Evolutionary conservation across 2,888 invertebrate species (phyloP).

Genomic region (Eledone cirrhosa): DNA sequence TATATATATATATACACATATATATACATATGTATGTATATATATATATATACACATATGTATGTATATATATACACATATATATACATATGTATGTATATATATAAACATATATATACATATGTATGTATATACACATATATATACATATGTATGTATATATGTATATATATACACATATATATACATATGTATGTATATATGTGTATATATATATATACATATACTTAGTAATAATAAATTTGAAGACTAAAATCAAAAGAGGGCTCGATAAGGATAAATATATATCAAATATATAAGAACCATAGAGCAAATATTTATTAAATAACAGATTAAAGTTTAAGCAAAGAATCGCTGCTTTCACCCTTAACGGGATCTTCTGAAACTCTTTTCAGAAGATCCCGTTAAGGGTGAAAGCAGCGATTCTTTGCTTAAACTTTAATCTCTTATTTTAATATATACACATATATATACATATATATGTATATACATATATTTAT

Average conservation of each 20-base stretch:
- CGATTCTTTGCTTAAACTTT: too few species aligned
- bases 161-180: background rate
- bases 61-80: background rate
- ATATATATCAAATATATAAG: too few species aligned
- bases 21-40: constrained; percentile 1
- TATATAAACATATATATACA: constrained; percentile 17
- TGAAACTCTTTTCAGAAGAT: too few species aligned
- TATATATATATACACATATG: background rate
- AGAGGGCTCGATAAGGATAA: too few species aligned
- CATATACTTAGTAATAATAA: too few species aligned
- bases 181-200: background rate
- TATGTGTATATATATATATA: constrained; percentile 15
- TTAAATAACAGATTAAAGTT: too few species aligned
- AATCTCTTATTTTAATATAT: too few species aligned
- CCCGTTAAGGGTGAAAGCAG: too few species aligned
- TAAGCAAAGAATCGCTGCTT: too few species aligned
- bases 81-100: background rate
- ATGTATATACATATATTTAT: background rate
- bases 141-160: constrained; percentile 7
- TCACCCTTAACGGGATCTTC: too few species aligned
- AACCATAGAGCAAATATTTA: too few species aligned
- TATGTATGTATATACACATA: constrained; percentile 13
- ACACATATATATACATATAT: background rate
- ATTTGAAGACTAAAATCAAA: too few species aligned
- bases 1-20: constrained; percentile 9